Conservation (phyloP, 2,113 vertebrate species). For the Gorsachius goisagi region DNA sequence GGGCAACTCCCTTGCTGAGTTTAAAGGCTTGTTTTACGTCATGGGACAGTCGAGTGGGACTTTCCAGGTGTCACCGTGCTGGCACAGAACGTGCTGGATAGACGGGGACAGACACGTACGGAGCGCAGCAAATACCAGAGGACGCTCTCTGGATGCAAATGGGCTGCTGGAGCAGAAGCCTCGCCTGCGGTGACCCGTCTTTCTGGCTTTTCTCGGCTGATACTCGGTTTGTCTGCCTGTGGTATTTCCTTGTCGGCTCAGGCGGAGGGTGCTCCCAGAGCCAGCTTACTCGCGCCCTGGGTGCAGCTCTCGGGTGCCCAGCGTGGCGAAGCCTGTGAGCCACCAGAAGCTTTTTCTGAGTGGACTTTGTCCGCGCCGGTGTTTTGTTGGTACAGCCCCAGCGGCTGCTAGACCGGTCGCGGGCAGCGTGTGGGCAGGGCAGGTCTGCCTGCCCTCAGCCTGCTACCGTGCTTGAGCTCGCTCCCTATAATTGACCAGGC, state of each 20-base stretch:
- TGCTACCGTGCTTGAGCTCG: neutral
- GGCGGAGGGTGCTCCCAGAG: neutral
- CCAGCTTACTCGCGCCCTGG: neutral
- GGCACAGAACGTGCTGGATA: neutral
- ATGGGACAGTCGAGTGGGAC: neutral
- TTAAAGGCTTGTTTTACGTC: neutral
- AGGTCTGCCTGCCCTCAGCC: neutral
- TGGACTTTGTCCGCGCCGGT: neutral
- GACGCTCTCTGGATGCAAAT: neutral
- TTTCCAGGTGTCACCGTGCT: neutral
- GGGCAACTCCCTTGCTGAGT: neutral
- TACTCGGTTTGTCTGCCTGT: neutral
- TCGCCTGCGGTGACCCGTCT: neutral
- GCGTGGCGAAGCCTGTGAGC: neutral
- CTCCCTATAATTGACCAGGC: neutral
- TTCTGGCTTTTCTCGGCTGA: slow-evolving; percentile 10
- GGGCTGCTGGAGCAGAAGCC: neutral
- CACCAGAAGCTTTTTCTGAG: neutral
- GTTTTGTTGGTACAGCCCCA: neutral
- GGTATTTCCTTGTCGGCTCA: neutral
- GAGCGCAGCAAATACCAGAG: neutral
- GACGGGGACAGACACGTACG: neutral
- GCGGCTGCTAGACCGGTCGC: neutral
- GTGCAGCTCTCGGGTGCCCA: neutral
- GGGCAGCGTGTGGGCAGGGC: neutral